Conservation (phyloP, 2,888 invertebrate species). For the Euclidia mi region DNA sequence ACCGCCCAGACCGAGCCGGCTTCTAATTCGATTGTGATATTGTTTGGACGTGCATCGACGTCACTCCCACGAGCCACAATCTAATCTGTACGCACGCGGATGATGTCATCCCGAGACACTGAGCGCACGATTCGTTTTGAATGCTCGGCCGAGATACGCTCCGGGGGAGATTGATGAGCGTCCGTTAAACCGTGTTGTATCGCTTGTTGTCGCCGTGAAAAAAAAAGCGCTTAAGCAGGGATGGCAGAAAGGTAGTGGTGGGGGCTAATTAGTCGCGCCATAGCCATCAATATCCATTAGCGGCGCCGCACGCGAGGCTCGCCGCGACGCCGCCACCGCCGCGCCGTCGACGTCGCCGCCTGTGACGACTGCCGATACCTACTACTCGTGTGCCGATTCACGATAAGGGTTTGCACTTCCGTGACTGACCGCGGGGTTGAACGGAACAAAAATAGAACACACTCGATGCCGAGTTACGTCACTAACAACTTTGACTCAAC, state of each 20-base stretch:
- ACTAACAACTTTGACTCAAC: conserved; percentile 10
- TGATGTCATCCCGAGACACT: conserved; percentile 72
- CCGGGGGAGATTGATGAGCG: conserved; percentile 70
- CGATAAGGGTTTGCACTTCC: conserved; percentile 82
- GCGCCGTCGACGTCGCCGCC: conserved; percentile 55
- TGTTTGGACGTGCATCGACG: conserved; percentile 79
- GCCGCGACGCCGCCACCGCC: conserved; percentile 59
- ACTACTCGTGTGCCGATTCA: conserved; percentile 66
- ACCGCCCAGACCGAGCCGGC: conserved; percentile 80
- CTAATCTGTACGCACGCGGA: conserved; percentile 68
- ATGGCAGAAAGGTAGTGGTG: conserved; percentile 71
- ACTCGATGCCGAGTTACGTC: conserved; percentile 48
- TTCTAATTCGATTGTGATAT: conserved; percentile 87
- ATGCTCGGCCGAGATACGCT: conserved; percentile 67
- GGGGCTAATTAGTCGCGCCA: conserved; percentile 86
- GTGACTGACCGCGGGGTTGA: conserved; percentile 63
- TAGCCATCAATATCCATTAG: conserved; percentile 89
- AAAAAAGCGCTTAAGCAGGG: conserved; percentile 66
- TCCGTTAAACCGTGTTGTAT: conserved; percentile 64
- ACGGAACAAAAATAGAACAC: conserved; percentile 60
- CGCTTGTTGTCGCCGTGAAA: conserved; percentile 66
- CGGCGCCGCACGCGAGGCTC: conserved; percentile 87
- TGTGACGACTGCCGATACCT: conserved; percentile 73
- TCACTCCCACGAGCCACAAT: conserved; percentile 71
- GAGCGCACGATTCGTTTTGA: conserved; percentile 65